Evolutionary conservation across 2,888 invertebrate species (phyloP), one percentile per base, ranked within the genome.

Genomic region (Cremastobaeus sp.): DNA sequence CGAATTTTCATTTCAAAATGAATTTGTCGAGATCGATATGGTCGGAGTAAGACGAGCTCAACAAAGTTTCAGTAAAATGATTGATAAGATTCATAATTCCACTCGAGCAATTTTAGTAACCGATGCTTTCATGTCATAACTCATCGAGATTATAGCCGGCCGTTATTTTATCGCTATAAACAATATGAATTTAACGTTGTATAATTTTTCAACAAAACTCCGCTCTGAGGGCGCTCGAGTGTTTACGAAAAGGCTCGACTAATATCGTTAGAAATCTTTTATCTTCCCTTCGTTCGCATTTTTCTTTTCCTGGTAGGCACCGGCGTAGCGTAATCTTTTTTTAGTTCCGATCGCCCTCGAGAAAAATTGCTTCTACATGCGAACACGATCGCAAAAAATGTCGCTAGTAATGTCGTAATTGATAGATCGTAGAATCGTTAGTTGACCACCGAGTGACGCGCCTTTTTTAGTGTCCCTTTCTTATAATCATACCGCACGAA

Each of bases 391-490:
- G 54, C 35, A 47, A 48, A 68, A 57, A 68, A 32, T 34, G n/a
- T 57, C 50, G 12, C 34, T 25, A 18, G 68, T 30, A 68, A 43
- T 41, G 48, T 68, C 50, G 68, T 60, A 69, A 69, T 54, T 69
- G 69, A 69, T 69, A 60, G 69, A 69, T 69, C 54, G 69, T 28
- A 20, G 43, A 47, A 37, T 69, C 59, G 60, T 60, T 60, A 60
- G 52, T 57, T 54, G 69, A 54, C 60, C 60, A 21, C 60, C 25
- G 54, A 39, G 62, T 69, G 54, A 69, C 69, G 69, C 54, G 34
- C 59, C 60, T 60, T 54, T 69, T 69, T 54, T 45, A 69, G 60
- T 54, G 47, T 69, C 34, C 60, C 47, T 69, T 69, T 60, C 68
- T 69, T 60, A 60, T 69, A 69, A 69, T 69, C 60, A 62, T 54